These are phyloP conservation scores for Euglossa dilemma DNA, from an alignment of 1,140 invertebrate genomes.

Conservation along the genomic window DNA sequence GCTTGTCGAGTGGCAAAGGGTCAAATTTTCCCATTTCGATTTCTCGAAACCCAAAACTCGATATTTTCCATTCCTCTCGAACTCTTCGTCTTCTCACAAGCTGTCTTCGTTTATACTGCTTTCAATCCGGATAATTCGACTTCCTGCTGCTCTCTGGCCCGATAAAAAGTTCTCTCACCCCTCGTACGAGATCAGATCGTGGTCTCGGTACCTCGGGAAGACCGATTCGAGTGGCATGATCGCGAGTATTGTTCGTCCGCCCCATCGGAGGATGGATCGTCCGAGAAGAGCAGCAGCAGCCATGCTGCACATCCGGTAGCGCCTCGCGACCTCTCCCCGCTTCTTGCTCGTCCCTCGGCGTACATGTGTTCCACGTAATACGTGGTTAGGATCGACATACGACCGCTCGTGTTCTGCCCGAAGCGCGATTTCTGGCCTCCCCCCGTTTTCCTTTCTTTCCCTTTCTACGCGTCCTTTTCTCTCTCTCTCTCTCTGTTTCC, in stretches of 20 bases:
- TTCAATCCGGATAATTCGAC: no score
- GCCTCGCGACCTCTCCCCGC: conserved; percentile 5
- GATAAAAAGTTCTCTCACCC: no score
- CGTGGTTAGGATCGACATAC: conserved; percentile 45
- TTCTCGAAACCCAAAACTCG: no score
- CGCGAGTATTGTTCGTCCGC: conserved; percentile 2
- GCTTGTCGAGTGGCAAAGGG: no score
- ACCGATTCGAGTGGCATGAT: neutral
- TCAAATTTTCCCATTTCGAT: no score
- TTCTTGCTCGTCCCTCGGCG: conserved; percentile 10
- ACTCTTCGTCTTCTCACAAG: no score
- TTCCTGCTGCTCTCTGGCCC: no score
- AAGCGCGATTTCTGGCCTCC: neutral
- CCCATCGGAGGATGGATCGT: neutral
- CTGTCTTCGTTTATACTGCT: no score
- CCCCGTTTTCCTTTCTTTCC: neutral
- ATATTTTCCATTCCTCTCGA: no score
- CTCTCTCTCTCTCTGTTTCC: neutral
- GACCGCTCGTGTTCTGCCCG: conserved; percentile 32
- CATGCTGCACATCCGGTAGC: conserved; percentile 36
- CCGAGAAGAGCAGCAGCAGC: neutral
- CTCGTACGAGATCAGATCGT: no score
- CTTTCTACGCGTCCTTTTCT: neutral
- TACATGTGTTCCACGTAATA: conserved; percentile 47
- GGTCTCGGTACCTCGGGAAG: neutral